Base-by-base conservation (phyloP, 2,797 vertebrate genomes). In the Momotus momota region DNA sequence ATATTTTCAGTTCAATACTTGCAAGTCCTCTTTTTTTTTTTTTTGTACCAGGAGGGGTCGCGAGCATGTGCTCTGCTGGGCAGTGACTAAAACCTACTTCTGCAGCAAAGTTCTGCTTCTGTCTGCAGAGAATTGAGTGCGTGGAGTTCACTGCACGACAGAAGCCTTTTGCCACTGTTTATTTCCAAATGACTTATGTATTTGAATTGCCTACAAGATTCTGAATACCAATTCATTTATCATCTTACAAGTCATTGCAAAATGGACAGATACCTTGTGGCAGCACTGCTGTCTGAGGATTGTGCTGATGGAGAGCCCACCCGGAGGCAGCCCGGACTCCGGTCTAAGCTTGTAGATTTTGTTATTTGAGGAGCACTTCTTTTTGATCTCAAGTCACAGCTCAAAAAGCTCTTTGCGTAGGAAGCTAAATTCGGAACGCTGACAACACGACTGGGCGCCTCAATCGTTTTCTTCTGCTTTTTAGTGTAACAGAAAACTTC, bases 361-460 rank as follows among this genome's bases (percentile, higher is more conserved):
- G 98, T 98, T 69, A 99, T 97, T 23, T 98, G 99, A 52, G 98
- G 97, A 54, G 96, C 95, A 22, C 83, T 96, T 90, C 97, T 97
- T 96, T 97, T 97, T 38, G 98, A 94, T 89, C 79, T 96, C 88
- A 98, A 86, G 95, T 98, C 98, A 20, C 98, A 98, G 21, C 96
- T 98, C 96, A 98, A 96, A 89, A 99, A 98, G 95, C 96, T 98
- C 96, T 98, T 99, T 45, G 99, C 99, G 0, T 98, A 98, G 75
- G 98, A 98, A 86, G 98, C 98, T 51, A 98, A 97, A 96, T 98
- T 98, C 6, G 99, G 98, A 94, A 98, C 98, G 45, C 98, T 99
- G 98, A 98, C 98, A 96, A 98, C 98, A 15, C 98, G 98, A 88
- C 98, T 98, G 81, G 99, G 98, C 17, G 97, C 97, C 49, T 99